phyloP scores from a whole-genome alignment of 2,888 invertebrate species.

The Aphodius sticticus region DNA sequence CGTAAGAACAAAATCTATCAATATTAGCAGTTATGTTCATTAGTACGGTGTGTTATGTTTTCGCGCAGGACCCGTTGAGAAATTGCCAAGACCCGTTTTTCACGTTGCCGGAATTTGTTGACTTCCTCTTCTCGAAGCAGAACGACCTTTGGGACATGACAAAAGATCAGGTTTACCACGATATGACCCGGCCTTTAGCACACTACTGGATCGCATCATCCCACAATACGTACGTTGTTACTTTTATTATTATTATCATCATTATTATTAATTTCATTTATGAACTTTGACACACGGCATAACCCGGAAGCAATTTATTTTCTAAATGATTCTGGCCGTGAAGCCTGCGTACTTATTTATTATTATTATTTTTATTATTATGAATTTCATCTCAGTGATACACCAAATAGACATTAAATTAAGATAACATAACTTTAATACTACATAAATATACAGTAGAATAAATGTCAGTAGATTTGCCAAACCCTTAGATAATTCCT shows the following conservation, averaged over 20 bases:
- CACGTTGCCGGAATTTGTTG: constrained; percentile 84
- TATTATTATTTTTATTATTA: no score
- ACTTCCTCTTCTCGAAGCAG: constrained; percentile 92
- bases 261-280: constrained; percentile 13
- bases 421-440: no score
- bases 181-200: constrained; percentile 88
- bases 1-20: constrained; percentile 38
- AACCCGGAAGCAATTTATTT: no score
- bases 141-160: constrained; percentile 89
- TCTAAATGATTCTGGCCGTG: no score
- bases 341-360: no score
- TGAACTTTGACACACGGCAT: no score
- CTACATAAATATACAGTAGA: no score
- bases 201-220: constrained; percentile 98
- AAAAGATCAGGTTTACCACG: constrained; percentile 79
- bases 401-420: no score
- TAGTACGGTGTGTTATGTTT: not conserved
- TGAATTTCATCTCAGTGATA: no score
- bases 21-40: not conserved
- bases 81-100: constrained; percentile 89
- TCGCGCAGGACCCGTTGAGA: constrained; percentile 75
- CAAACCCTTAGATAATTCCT: no score
- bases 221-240: constrained; percentile 85
- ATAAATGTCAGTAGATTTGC: no score
- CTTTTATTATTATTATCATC: not conserved